Evolutionary conservation across 1,140 invertebrate species (phyloP), one percentile per base, ranked within the genome.

Genomic region (Hylaeus volcanicus): DNA sequence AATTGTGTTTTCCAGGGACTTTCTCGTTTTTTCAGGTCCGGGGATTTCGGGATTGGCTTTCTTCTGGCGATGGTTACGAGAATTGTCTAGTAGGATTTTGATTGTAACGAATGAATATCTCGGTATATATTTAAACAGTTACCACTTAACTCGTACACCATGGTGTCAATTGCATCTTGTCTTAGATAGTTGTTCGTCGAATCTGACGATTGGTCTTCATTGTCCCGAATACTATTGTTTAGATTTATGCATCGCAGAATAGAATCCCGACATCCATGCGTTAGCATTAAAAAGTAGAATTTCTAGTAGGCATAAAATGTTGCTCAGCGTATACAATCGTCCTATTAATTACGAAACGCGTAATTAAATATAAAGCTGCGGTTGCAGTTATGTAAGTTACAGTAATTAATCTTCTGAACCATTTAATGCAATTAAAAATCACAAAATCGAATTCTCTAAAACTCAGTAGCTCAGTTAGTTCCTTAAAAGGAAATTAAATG

Each of bases 211-310:
- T 58, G 6, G 15, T 58, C 15, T 15, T 58, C 15, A 66, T 66
- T 71, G 69, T 58, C 39, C 69, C n/a, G 39, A 39, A 45, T 71
- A n/a, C 37, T 43, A 37, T n/a, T 71, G 53, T 58, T 58, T n/a
- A 8, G 6, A 41, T 5, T n/a, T 26, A 43, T 41, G 48, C 37
- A 15, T 5, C 8, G 1, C 1, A 1, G 55, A 58, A 4, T 43
- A 43, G 48, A 43, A 58, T 5, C 8, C n/a, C 15, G 12, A n/a
- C 5, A 53, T 15, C n/a, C 3, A 4, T 4, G 41, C 8, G 14
- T 9, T n/a, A 5, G 3, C 2, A 26, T 51, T 53, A 2, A 9
- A 58, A 26, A 43, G 69, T 4, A n/a, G 53, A 37, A 43, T n/a
- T 39, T 8, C 39, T 41, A 15, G 14, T 14, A 3, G 41, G 14